Percentiles rank a stretch among this genome's conserved stretches.
These are phyloP conservation scores for Papilio elwesi DNA, from an alignment of 2,888 invertebrate species.

Conservation along the genomic window DNA sequence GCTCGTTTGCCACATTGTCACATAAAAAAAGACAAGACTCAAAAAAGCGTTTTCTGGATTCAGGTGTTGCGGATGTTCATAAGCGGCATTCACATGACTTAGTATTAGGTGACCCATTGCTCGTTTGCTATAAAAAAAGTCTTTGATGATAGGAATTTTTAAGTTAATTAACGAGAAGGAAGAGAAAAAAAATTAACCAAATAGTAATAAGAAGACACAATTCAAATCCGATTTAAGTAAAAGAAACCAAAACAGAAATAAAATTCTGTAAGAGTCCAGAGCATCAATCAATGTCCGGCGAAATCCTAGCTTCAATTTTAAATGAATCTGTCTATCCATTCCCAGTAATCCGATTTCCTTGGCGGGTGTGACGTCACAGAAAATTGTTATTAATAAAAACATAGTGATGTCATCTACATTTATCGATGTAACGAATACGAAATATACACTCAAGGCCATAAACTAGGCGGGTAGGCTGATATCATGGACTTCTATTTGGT, in stretches of 20 bases:
- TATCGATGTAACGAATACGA: not conserved
- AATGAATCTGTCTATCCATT: conserved; percentile 32
- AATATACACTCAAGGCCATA: not conserved
- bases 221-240: conserved; percentile 2
- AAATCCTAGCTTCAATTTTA: conserved; percentile 31
- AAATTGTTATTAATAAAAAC: conserved; percentile 36
- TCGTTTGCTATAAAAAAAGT: too few species aligned
- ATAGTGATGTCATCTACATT: not conserved
- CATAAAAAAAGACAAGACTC: too few species aligned
- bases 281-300: conserved; percentile 29
- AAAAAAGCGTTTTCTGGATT: too few species aligned
- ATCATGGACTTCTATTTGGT: too few species aligned
- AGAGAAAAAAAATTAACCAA: not conserved
- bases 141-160: too few species aligned
- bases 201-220: not conserved
- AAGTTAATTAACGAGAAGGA: too few species aligned
- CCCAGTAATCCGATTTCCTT: conserved; percentile 27
- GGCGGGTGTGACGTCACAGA: conserved; percentile 43
- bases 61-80: too few species aligned
- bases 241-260: conserved; percentile 9
- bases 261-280: conserved; percentile 10
- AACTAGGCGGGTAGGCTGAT: too few species aligned
- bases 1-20: too few species aligned
- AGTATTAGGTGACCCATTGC: too few species aligned
- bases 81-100: too few species aligned